Conservation (phyloP, 1,140 invertebrate species). For the Trachymyrmex septentrionalis region DNA sequence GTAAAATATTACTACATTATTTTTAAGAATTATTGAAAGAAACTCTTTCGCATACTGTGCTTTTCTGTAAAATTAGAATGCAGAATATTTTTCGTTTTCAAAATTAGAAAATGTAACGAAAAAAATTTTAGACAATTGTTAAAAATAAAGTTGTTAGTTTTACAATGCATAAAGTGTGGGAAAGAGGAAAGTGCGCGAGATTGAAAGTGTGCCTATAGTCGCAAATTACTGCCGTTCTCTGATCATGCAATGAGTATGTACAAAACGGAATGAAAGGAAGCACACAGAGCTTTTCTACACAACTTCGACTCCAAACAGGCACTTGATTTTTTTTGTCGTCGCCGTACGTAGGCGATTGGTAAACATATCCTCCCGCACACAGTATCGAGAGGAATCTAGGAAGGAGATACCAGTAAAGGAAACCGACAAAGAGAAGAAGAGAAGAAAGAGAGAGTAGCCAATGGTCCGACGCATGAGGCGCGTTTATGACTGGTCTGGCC, state of each 20-base stretch:
- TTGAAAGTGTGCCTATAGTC: conserved; percentile 39
- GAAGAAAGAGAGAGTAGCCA: conserved; percentile 54
- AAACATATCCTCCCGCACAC: conserved; percentile 29
- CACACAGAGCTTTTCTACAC: conserved; percentile 51
- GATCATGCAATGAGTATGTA: conserved; percentile 17
- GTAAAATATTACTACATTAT: too few species aligned
- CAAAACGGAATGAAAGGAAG: conserved; percentile 52
- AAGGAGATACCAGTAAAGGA: conserved; percentile 13
- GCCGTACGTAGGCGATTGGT: conserved; percentile 38
- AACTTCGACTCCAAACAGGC: conserved; percentile 35
- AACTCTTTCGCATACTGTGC: not conserved
- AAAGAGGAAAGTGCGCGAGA: not conserved
- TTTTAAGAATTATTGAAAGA: not conserved
- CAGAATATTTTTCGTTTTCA: not conserved
- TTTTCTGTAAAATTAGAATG: not conserved
- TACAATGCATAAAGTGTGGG: not conserved
- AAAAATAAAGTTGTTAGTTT: not conserved
- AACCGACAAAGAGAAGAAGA: conserved; percentile 37
- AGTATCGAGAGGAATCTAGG: not conserved
- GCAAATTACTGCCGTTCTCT: conserved; percentile 48
- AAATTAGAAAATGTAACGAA: not conserved
- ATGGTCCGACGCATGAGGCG: conserved; percentile 60
- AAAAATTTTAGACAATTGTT: not conserved
- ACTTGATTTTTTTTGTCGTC: conserved; percentile 48
- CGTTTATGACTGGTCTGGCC: conserved; percentile 75